Evolutionary conservation across 2,888 invertebrate genomes (phyloP), one percentile per base, ranked within the genome.

Genomic region (Apamea sordens): DNA sequence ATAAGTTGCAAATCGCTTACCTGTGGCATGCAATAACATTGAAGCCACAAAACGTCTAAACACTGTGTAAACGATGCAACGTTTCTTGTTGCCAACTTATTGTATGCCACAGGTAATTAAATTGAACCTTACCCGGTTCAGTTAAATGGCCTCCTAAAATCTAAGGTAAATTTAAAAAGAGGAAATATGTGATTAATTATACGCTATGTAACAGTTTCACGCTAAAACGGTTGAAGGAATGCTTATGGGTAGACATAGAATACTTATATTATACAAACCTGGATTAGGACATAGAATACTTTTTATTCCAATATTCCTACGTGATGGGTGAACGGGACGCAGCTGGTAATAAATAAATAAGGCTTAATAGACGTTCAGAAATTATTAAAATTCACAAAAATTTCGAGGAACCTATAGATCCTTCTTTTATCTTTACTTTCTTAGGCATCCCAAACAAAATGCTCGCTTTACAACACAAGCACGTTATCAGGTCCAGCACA

Each of bases 401-500:
- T 36, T 71, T 61, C 0, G 7, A n/a, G 36, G 3, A 21, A 41
- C 4, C n/a, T 24, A 5, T 32, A 70, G 18, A 15, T 32, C 0
- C 3, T 73, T 63, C 44, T 32, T 24, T 24, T 32, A 36, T 36
- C 2, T 47, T 36, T 41, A 24, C 18, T 41, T 76, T 50, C 47
- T 50, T 50, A 63, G 3, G 5, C 15, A 36, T 6, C 18, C 36
- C 5, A 47, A 68, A 50, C 18, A 41, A 32, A 64, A n/a, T 15
- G 6, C 11, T 53, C 32, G n/a, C 21, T 32, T 41, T 36, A 61
- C 68, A 72, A 53, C 18, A 7, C 18, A 18, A 47, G 47, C 56
- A 47, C 61, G 53, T 53, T 84, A 61, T 61, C 78, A 64, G 64
- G 18, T 53, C n/a, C 32, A 77, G 65, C 36, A 70, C 65, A 80